Base-by-base conservation (phyloP, 2,797 vertebrate genomes). In the Geotrypetes seraphini region DNA sequence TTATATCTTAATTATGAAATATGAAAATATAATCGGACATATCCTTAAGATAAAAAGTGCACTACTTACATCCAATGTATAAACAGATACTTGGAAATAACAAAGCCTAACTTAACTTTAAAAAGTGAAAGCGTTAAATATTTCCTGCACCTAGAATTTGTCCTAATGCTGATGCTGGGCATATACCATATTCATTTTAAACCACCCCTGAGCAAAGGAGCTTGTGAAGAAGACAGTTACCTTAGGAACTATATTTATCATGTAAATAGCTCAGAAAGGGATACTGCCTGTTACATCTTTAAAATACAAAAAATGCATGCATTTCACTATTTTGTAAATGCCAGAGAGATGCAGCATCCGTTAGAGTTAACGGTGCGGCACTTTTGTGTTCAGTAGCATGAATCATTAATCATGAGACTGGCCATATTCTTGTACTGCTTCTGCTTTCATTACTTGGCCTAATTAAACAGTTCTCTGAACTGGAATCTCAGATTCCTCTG, bases 401-500 rank as follows among this genome's bases (percentile, higher is more conserved):
- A 98, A 95, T 96, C 96, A 99, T 99, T 99, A 99, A 99, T 99
- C 96, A 99, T 95, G 88, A 90, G 84, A 83, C 87, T 81, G 91
- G 91, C 94, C 92, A 92, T 97, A 95, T 96, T 95, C 91, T 92
- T 92, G 91, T 94, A 93, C 89, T 87, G 90, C 88, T 89, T 87
- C 90, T 90, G 92, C 95, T 96, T 99, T 99, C 95, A 99, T 99
- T 99, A 99, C 92, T 88, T 91, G 89, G 94, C 93, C 94, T 99
- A 99, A 99, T 99, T 99, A 99, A 99, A 99, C 95, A 99, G 96
- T 96, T 96, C 96, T 98, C 91, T 99, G 96, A 98, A 97, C 96
- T 98, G 96, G 94, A 98, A 99, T 99, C 95, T 97, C 89, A 96
- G 95, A 97, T 97, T 97, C 92, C 94, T 95, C 93, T 94, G 92